Base-by-base conservation (phyloP, 2,113 vertebrate genomes). In the Salvator merianae region DNA sequence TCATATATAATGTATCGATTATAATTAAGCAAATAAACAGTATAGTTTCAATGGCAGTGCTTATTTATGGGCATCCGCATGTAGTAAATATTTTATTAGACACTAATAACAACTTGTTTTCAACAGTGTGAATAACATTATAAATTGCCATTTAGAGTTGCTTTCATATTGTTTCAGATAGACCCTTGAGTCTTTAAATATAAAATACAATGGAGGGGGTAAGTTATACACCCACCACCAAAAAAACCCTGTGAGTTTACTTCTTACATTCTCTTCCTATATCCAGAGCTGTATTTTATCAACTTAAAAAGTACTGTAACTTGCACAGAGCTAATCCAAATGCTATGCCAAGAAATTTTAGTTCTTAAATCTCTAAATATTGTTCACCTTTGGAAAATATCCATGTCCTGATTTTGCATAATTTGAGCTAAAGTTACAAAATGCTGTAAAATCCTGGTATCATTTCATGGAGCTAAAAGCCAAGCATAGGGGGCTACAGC, bases 1-100 rank as follows among this genome's bases (percentile, higher is more conserved):
- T 68, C 47, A 79, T 79, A 79, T 43, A 74, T 74, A 68, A 80
- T 69, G 26, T 62, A 81, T 71, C 50, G 63, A 77, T 71, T 81
- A 70, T 70, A 84, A 84, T 79, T 76, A 76, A 84, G 38, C n/a
- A 87, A 77, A 75, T 68, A 79, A 83, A 80, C 78, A 53, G 50
- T 76, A 71, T 18, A 66, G 16, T 13, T 62, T 10, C 13, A 70
- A 68, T 8, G 16, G 28, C 75, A 76, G 43, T 16, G 8, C 36
- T 74, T 70, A 22, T 50, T 75, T 59, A 63, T 28, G 12, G 77
- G 53, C 75, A 70, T 43, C 43, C 26, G 1, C 24, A 36, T 66
- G 26, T 77, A 30, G n/a, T 40, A 47, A 81, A 71, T 76, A 87
- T 71, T 80, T 77, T 65, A 84, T 69, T 70, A 70, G 59, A 81